Percentiles rank a stretch among this genome's conserved stretches.
Evolutionary conservation across 1,140 invertebrate genomes (phyloP).

Genomic region (fruit fly (Drosophila melanogaster)): Release_6_plus_ISO1_MT NT_033779.5:21840501-21841000

Average conservation of each 20-base stretch:
- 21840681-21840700: constrained; percentile 82
- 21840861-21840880: constrained; percentile 54
- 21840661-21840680: constrained; percentile 82
- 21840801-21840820: constrained; percentile 4
- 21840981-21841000: no score
- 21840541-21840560: constrained; percentile 67
- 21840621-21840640: constrained; percentile 38
- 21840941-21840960: no score
- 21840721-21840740: constrained; percentile 57
- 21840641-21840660: constrained; percentile 81
- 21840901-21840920: constrained; percentile 25
- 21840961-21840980: no score
- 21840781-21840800: constrained; percentile 17
- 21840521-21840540: constrained; percentile 23
- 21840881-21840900: neutral
- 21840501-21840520: constrained; percentile 22
- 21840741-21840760: constrained; percentile 20
- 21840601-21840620: constrained; percentile 63
- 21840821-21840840: constrained; percentile 79
- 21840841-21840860: constrained; percentile 79
- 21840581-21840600: constrained; percentile 81
- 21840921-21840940: no score
- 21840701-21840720: constrained; percentile 82
- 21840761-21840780: constrained; percentile 60
- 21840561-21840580: constrained; percentile 83